Conservation (phyloP, 1,140 invertebrate genomes). For the Adoxophyes honmai region DNA sequence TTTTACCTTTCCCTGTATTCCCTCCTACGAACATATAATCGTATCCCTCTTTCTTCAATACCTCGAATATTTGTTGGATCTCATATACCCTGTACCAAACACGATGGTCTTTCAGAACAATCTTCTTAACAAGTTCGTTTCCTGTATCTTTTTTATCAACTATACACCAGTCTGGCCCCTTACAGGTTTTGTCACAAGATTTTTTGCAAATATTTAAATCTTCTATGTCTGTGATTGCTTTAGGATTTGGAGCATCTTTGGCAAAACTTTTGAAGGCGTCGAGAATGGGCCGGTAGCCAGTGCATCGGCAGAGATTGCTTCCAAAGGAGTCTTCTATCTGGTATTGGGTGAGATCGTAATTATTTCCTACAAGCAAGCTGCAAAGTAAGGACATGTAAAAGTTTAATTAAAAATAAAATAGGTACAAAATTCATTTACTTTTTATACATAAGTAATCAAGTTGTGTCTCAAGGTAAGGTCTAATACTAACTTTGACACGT, state of each 20-base stretch:
- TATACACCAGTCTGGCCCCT: slow-evolving; percentile 44
- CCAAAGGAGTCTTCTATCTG: slow-evolving; percentile 84
- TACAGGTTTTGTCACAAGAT: slow-evolving; percentile 28
- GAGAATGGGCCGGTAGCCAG: slow-evolving; percentile 88
- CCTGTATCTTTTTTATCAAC: slow-evolving; percentile 28
- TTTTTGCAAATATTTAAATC: slow-evolving; percentile 44
- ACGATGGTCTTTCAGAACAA: slow-evolving; percentile 42
- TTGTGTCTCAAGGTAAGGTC: no score
- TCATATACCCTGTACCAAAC: slow-evolving; percentile 43
- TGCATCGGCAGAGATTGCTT: slow-evolving; percentile 90
- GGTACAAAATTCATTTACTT: no score
- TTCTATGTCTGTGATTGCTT: slow-evolving; percentile 31
- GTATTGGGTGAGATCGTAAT: slow-evolving; percentile 73
- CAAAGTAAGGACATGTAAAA: slow-evolving; percentile 17
- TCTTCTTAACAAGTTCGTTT: slow-evolving; percentile 16
- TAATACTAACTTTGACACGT: no score
- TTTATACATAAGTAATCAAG: no score
- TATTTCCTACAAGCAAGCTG: slow-evolving; percentile 60
- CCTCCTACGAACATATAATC: slow-evolving; percentile 5
- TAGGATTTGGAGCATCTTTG: slow-evolving; percentile 70
- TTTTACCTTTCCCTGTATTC: slow-evolving; percentile 28
- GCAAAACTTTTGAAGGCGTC: slow-evolving; percentile 86
- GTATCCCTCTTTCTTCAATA: slow-evolving; percentile 28
- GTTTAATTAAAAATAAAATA: slow-evolving; percentile 13
- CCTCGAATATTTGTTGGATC: slow-evolving; percentile 37